Base-by-base conservation (phyloP, 2,888 invertebrate species). In the Punctoribates punctum region DNA sequence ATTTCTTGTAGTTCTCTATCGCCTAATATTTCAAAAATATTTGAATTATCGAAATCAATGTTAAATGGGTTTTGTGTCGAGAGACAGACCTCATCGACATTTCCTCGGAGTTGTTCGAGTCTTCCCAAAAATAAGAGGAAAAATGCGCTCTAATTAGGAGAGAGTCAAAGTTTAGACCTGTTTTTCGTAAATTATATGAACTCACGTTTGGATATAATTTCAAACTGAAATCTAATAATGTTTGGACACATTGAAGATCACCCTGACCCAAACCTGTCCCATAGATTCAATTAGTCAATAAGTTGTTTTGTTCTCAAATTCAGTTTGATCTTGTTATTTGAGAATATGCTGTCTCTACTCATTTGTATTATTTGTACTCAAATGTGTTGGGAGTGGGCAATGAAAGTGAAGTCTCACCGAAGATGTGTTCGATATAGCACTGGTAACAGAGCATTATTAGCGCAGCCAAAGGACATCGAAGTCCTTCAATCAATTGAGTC, bases 91-190 rank as follows among this genome's bases (percentile, higher is more conserved):
- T 83, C 86, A 25, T 89, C 88, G 62, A 93, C 85, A 82, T 91
- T 88, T 0, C 94, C 94, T 78, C 88, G 88, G 82, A 95, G 88
- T 81, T 94, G 88, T 82, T 94, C 91, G 57, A 93, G 85, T 27
- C 96, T 88, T 0, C 91, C 96, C 84, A 91, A 91, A 83, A 96
- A 93, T 83, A 96, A 94, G 46, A 96, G 85, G 84, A 95, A 94
- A 89, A 96, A 91, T 1, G 94, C 93, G 65, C 96, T 94, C 88
- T 90, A 73, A 17, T n/a, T 42, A 75, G 29, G 11, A 42, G 13
- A 9, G 11, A 42, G 11, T 34, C 3, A 34, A 34, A 42, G 8
- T 42, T 42, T 42, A 42, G 42, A 42, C 42, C 1, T 42, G 42
- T 62, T n/a, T 70, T 46, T 29, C 1, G 34, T 4, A 34, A 25